Evolutionary conservation across 2,888 invertebrate species (phyloP).

Genomic region (Hypercompe scribonia): DNA sequence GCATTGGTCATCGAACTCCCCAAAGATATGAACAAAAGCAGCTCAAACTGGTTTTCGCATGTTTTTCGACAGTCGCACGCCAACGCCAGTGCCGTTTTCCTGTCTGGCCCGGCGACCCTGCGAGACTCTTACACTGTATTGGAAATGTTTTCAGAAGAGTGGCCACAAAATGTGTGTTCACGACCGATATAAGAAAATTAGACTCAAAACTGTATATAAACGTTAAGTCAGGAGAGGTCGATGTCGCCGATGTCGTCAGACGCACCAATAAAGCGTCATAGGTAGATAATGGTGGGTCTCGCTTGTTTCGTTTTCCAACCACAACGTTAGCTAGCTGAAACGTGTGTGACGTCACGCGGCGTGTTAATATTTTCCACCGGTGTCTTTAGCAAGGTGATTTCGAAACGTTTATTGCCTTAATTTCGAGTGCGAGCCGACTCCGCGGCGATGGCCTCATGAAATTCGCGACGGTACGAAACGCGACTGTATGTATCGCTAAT

Average conservation of each 20-base stretch:
- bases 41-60: constrained; percentile 82
- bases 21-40: constrained; percentile 80
- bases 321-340: constrained; percentile 56
- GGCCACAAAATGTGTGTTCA: constrained; percentile 45
- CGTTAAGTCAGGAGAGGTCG: constrained; percentile 23
- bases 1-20: constrained; percentile 84
- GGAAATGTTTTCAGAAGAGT: constrained; percentile 57
- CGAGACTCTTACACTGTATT: constrained; percentile 47
- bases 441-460: constrained; percentile 51
- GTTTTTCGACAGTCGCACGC: constrained; percentile 71
- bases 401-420: constrained; percentile 64
- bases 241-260: constrained; percentile 15
- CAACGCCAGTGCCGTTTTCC: constrained; percentile 68
- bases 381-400: constrained; percentile 70
- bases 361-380: constrained; percentile 61
- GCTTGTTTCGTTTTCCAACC: constrained; percentile 53
- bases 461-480: constrained; percentile 50
- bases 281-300: constrained; percentile 37
- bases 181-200: constrained; percentile 29
- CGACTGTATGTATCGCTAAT: constrained; percentile 58
- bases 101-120: constrained; percentile 62
- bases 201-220: constrained; percentile 25
- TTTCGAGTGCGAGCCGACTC: constrained; percentile 63
- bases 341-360: constrained; percentile 62
- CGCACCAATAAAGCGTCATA: constrained; percentile 51